A percentile compares a stretch with the other conserved stretches of the same genome.
Conservation (phyloP, 2,113 vertebrate species). For the Mellivora capensis region DNA sequence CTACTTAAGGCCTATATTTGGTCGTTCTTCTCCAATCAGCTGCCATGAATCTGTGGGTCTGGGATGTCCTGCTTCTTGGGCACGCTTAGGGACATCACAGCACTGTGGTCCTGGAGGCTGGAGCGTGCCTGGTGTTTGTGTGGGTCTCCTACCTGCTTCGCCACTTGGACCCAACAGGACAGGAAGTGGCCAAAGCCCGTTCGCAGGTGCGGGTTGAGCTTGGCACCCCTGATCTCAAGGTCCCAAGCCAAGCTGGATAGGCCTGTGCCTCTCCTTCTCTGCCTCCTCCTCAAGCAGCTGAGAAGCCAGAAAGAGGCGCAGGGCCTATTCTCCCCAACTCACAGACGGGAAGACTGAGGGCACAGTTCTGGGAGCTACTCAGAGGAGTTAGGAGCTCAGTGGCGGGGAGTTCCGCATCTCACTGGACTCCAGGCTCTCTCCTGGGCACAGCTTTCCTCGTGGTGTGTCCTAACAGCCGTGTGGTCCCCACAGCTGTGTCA, state of each 20-base stretch:
- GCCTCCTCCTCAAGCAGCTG: background rate
- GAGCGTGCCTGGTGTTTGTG: background rate
- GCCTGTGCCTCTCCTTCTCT: background rate
- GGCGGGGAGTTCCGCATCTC: background rate
- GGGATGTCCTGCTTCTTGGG: background rate
- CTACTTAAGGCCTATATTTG: background rate
- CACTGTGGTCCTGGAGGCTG: background rate
- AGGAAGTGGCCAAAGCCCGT: background rate
- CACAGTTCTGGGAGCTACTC: background rate
- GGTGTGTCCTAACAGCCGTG: background rate
- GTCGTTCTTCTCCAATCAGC: background rate
- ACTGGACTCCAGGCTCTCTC: background rate
- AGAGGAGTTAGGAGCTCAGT: background rate
- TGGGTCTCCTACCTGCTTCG: background rate
- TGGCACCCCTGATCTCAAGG: background rate
- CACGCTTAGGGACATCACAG: fast-evolving
- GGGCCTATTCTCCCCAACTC: background rate
- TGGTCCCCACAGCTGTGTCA: background rate
- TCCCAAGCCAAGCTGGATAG: background rate
- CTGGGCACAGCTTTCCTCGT: background rate
- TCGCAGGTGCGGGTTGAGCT: background rate
- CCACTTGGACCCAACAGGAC: background rate
- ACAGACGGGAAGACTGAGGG: background rate
- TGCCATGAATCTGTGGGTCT: background rate
- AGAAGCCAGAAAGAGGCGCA: background rate